Evolutionary conservation across 2,888 invertebrate species (phyloP).

Genomic region (Acanthosoma haemorrhoidale): DNA sequence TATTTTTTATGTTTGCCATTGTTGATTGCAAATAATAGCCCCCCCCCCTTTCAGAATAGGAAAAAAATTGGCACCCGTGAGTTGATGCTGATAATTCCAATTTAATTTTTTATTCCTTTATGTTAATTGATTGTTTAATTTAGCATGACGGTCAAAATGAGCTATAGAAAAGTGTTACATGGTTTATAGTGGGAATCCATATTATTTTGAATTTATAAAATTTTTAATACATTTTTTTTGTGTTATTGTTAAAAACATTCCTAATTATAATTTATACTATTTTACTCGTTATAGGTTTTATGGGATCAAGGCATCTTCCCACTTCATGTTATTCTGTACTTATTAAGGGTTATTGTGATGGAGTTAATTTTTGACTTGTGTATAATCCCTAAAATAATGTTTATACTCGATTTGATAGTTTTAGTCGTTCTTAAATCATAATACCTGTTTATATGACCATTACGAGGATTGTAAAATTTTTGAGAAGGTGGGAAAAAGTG

Average conservation of each 20-base stretch:
- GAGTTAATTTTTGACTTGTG: constrained; percentile 13
- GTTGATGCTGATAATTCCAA: no score
- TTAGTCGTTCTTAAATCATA: constrained; percentile 19
- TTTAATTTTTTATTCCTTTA: no score
- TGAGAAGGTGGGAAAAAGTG: not conserved
- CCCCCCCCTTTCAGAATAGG: no score
- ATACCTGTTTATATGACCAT: not conserved
- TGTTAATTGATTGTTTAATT: no score
- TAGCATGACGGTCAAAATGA: no score
- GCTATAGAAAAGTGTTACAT: no score
- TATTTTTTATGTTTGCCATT: no score
- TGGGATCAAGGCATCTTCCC: constrained; percentile 9
- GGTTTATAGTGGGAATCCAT: no score
- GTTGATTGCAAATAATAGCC: no score
- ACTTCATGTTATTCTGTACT: constrained; percentile 8
- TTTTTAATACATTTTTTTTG: not conserved
- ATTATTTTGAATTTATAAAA: no score
- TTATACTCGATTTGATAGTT: constrained; percentile 21
- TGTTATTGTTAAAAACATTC: not conserved
- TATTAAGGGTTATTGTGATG: constrained; percentile 5
- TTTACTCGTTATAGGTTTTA: constrained; percentile 17
- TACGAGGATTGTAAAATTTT: not conserved
- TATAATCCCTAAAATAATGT: constrained; percentile 35
- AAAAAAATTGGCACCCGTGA: no score
- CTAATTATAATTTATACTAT: not conserved